Base-by-base conservation (phyloP, 2,888 invertebrate species). In the Euplagia quadripunctaria region DNA sequence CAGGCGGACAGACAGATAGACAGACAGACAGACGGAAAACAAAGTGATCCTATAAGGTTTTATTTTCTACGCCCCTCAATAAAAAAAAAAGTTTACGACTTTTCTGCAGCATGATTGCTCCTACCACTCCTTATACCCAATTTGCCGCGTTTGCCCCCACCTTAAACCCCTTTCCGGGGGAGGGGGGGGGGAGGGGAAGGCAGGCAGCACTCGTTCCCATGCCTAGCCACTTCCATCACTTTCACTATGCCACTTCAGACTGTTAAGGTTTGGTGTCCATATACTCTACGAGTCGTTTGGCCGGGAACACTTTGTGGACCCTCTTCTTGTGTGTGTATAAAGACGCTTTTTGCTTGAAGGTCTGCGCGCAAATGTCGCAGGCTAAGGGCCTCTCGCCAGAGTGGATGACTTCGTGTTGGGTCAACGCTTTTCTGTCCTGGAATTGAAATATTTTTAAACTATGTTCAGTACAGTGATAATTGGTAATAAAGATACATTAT, bases 301-400 rank as follows among this genome's bases (percentile, higher is more conserved):
- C 64, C 0, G 95, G 94, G 58, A 88, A 89, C 8, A 95, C 89
- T 72, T 95, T 95, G 71, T 96, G 95, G 0, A 96, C 94, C 0
- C 95, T 77, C 66, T 95, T 94, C 74, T 89, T 88, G 77, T 96
- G 95, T 1, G 94, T 95, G 77, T 95, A 95, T 0, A 96, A 79
- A 0, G 95, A 95, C 0, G 95, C 95, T 64, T 95, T 96, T 74
- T 96, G 95, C 71, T 94, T 95, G 90, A 96, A 96, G 0, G 94
- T 94, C 66, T 94, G 94, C 0, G 92, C 90, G 74, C 95, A 96
- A 0, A 95, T 90, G n/a, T 95, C 95, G 75, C 95, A 96, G 0
- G 91, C 82, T 0, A 95, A 83, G 0, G 96, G 95, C 0, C 96
- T 80, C 0, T 91, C 94, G 0, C 92, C 91, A 0, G 95, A 94